phyloP scores from a whole-genome alignment of 1,140 invertebrate genomes.

The Agrypnia vestita region DNA sequence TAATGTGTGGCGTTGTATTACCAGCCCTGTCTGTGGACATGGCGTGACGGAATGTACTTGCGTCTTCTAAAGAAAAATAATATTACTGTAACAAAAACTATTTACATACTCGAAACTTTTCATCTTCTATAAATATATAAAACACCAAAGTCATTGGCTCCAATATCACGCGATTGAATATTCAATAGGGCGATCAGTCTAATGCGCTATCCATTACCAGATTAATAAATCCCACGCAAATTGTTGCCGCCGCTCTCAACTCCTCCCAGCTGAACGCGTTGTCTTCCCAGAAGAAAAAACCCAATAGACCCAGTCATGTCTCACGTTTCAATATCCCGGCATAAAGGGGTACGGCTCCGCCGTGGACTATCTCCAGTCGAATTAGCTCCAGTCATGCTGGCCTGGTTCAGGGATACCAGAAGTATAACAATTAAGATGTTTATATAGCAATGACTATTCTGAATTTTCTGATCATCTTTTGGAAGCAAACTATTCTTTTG shows the following conservation, averaged over 20 bases:
- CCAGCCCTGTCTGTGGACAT: no score
- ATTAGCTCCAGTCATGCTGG: constrained; percentile 25
- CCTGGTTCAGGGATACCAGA: constrained; percentile 9
- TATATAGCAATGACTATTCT: no score
- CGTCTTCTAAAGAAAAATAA: no score
- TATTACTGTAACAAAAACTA: no score
- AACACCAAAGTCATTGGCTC: no score
- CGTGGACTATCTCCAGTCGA: constrained; percentile 5
- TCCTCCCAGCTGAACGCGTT: not conserved
- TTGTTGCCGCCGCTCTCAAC: constrained; percentile 1
- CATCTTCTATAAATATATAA: no score
- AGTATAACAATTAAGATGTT: not conserved
- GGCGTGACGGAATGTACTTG: no score
- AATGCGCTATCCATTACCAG: constrained; percentile 34
- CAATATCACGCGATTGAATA: no score
- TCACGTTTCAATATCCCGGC: constrained; percentile 36
- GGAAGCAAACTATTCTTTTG: not conserved
- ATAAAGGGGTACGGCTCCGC: not conserved
- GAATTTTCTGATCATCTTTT: no score
- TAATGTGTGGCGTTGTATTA: no score
- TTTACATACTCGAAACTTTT: no score
- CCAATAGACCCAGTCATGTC: constrained; percentile 23
- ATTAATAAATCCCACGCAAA: constrained; percentile 35
- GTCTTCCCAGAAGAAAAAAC: constrained; percentile 26
- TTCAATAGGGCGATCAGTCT: not conserved